Evolutionary conservation across 2,888 invertebrate species (phyloP).

Genomic region (Chloroclystis v-ata): DNA sequence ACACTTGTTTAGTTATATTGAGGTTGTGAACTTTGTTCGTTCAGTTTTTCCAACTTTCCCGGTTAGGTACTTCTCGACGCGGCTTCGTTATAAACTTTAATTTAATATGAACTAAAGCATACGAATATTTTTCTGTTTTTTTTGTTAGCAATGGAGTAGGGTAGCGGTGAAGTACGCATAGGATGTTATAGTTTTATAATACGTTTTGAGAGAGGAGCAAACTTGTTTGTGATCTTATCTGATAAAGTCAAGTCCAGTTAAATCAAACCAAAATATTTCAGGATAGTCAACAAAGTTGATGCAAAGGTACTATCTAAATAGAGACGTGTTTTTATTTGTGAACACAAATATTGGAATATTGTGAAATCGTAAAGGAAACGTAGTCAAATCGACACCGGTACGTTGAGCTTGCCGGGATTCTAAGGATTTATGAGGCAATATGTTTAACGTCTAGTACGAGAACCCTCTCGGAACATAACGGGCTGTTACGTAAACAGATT

Average conservation of each 20-base stretch:
- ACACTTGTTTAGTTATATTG: background rate
- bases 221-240: too few species aligned
- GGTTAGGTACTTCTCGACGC: constrained; percentile 7
- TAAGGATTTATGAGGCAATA: constrained; percentile 77
- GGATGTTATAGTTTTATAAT: too few species aligned
- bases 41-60: background rate
- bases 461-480: constrained; percentile 76
- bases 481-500: constrained; percentile 78
- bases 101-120: background rate
- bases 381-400: constrained; percentile 74
- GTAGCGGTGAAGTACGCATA: too few species aligned
- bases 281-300: too few species aligned
- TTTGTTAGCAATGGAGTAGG: too few species aligned
- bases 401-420: constrained; percentile 71
- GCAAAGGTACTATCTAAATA: background rate
- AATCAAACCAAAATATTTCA: too few species aligned
- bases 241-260: too few species aligned
- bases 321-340: background rate
- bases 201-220: too few species aligned
- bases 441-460: constrained; percentile 76
- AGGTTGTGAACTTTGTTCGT: background rate
- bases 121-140: too few species aligned
- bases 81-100: constrained; percentile 22
- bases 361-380: constrained; percentile 70
- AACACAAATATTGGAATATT: constrained; percentile 57